A percentile compares a stretch with the other conserved stretches of the same genome.
These are phyloP conservation scores for Acleris holmiana DNA, from an alignment of 2,888 invertebrate species.

Conservation along the genomic window DNA sequence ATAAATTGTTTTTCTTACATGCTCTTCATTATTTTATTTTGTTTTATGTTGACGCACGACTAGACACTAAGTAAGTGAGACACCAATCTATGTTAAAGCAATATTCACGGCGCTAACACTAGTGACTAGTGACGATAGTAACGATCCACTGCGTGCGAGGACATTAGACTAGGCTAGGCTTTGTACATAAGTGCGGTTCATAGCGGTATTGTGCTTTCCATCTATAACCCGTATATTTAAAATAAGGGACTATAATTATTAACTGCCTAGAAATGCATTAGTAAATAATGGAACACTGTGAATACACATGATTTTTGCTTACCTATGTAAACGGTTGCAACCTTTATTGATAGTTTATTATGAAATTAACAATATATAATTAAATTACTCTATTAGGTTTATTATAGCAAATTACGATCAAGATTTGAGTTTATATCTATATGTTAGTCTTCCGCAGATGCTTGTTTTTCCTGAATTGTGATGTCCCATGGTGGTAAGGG, in stretches of 20 bases:
- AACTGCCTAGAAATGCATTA: slow-evolving; percentile 55
- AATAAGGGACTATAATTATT: slow-evolving; percentile 41
- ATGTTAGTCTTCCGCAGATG: slow-evolving; percentile 48
- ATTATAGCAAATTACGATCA: slow-evolving; percentile 20
- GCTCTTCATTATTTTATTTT: slow-evolving; percentile 63
- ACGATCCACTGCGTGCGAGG: slow-evolving; percentile 41
- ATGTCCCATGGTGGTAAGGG: slow-evolving; percentile 56
- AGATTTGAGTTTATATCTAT: slow-evolving; percentile 29
- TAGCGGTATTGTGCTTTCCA: slow-evolving; percentile 56
- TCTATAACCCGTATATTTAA: slow-evolving; percentile 50
- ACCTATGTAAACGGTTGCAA: slow-evolving; percentile 31
- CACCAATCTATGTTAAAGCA: slow-evolving; percentile 47
- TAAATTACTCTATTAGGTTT: slow-evolving; percentile 25
- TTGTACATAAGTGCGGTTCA: slow-evolving; percentile 61
- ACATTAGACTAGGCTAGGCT: slow-evolving; percentile 52
- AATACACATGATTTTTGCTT: slow-evolving; percentile 43
- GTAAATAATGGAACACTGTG: slow-evolving; percentile 47
- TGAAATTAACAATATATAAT: slow-evolving; percentile 21
- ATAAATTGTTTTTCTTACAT: slow-evolving; percentile 76
- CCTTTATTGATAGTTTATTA: slow-evolving; percentile 19
- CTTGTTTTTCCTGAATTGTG: slow-evolving; percentile 29
- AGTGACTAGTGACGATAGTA: slow-evolving; percentile 23
- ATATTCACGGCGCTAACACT: slow-evolving; percentile 28
- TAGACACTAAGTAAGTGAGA: slow-evolving; percentile 41
- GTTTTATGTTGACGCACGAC: slow-evolving; percentile 40